Conservation (phyloP, 2,113 vertebrate species). For the Phrynosoma blainvillii region DNA sequence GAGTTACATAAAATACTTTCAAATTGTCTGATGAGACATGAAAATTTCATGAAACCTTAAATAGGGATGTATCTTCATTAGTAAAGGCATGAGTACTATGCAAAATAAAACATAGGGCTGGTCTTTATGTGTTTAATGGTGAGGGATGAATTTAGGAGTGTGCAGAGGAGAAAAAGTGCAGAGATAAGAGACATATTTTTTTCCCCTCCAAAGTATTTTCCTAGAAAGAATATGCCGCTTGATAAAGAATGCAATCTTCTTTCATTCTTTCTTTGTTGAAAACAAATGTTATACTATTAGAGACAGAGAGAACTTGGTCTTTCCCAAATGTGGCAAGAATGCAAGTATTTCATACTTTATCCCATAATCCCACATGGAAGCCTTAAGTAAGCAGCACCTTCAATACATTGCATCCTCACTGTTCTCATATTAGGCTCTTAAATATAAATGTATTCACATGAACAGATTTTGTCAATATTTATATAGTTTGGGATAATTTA, state of each 20-base stretch:
- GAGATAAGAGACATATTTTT: not conserved
- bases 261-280: not conserved
- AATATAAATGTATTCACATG: not conserved
- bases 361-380: not conserved
- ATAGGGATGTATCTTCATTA: not conserved
- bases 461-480: not conserved
- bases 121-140: too few species aligned
- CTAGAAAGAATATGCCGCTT: not conserved
- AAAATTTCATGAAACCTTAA: not conserved
- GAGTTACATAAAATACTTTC: not conserved
- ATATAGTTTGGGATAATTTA: not conserved
- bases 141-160: too few species aligned
- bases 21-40: too few species aligned
- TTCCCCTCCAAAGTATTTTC: not conserved
- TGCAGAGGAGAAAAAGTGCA: too few species aligned
- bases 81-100: too few species aligned
- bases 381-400: not conserved
- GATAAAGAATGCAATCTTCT: not conserved
- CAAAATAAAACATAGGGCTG: too few species aligned
- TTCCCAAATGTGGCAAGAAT: not conserved
- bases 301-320: not conserved
- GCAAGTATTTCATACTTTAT: not conserved
- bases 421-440: not conserved
- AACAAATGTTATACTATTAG: not conserved
- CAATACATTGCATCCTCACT: not conserved